Evolutionary conservation across 1,140 invertebrate species (phyloP).

Genomic region (Brachionus calyciflorus): DNA sequence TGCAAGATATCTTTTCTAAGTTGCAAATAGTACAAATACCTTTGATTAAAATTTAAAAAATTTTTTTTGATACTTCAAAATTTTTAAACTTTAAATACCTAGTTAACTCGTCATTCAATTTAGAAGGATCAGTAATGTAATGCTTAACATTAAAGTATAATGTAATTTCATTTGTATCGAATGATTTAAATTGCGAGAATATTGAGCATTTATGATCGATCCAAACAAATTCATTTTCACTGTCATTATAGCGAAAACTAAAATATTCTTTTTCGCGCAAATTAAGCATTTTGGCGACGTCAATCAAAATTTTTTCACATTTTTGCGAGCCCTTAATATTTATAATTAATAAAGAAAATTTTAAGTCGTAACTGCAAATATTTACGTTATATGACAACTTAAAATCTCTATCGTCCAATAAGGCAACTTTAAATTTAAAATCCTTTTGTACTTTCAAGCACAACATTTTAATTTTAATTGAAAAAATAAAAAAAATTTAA

Average conservation of each 20-base stretch:
- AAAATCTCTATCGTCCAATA: conserved; percentile 35
- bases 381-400: conserved; percentile 23
- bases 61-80: background rate
- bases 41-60: background rate
- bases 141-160: conserved; percentile 34
- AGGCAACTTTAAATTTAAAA: conserved; percentile 21
- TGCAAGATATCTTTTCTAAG: conserved; percentile 13
- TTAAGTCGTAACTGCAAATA: background rate
- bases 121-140: conserved; percentile 28
- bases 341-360: background rate
- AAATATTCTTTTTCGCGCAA: conserved; percentile 37
- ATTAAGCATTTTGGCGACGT: conserved; percentile 32
- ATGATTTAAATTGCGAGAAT: background rate
- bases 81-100: background rate
- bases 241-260: conserved; percentile 25
- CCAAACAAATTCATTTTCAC: background rate
- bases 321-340: conserved; percentile 9
- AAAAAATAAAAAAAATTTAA: too few relatives aligned
- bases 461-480: conserved; percentile 34
- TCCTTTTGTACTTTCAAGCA: conserved; percentile 32
- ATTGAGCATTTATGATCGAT: conserved; percentile 10
- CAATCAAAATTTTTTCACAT: conserved; percentile 31
- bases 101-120: conserved; percentile 33
- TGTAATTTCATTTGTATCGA: conserved; percentile 1
- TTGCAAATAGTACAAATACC: conserved; percentile 36